phyloP scores from a whole-genome alignment of 2,113 vertebrate genomes.

The Xiphophorus maculatus region DNA sequence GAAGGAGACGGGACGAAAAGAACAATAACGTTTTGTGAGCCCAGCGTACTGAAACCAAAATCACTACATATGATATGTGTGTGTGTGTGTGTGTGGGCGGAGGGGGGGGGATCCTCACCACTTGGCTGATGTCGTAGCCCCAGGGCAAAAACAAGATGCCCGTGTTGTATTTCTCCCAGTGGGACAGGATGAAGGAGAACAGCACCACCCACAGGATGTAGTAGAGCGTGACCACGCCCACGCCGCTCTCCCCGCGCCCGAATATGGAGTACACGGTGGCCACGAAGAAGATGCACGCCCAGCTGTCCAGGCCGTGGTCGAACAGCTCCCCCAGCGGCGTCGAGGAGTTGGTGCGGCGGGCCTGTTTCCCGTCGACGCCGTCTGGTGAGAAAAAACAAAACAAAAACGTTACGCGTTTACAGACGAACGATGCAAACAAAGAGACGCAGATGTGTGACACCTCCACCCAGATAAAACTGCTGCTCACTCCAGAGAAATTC shows the following conservation, averaged over 20 bases:
- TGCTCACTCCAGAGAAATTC: too few relatives aligned
- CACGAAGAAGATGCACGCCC: conserved; percentile 98
- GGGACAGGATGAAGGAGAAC: conserved; percentile 98
- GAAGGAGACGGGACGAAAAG: conserved; percentile 36
- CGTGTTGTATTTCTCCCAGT: conserved; percentile 99
- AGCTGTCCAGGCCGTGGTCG: conserved; percentile 97
- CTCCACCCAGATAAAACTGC: not conserved
- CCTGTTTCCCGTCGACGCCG: conserved; percentile 97
- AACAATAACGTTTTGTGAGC: not conserved
- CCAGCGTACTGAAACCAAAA: not conserved
- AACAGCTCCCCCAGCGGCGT: conserved; percentile 96
- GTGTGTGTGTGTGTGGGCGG: not conserved
- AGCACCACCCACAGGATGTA: conserved; percentile 96
- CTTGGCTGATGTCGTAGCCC: conserved; percentile 98
- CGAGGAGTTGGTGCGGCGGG: conserved; percentile 95
- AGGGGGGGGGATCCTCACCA: conserved; percentile 82
- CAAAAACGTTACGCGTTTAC: not conserved
- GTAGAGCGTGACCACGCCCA: conserved; percentile 89
- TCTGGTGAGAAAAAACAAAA: conserved; percentile 74
- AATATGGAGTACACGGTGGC: conserved; percentile 98
- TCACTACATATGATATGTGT: not conserved
- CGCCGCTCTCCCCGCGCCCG: conserved; percentile 88
- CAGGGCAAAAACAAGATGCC: conserved; percentile 97
- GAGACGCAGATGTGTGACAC: not conserved
- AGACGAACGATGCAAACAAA: not conserved